Base-by-base conservation (phyloP, 2,888 invertebrate species). In the Iphiclides podalirius region DNA sequence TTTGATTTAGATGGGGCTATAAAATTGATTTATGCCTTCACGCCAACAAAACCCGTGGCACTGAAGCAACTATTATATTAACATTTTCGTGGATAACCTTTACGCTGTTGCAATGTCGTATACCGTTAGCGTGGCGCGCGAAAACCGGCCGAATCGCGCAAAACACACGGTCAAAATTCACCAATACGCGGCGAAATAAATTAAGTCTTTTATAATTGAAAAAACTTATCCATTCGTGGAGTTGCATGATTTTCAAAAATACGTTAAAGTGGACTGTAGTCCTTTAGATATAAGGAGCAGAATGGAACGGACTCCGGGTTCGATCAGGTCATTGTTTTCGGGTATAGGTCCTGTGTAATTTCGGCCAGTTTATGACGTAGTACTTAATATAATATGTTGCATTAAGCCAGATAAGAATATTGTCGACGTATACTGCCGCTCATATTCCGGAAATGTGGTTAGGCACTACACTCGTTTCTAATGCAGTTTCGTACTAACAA, bases 1-100 rank as follows among this genome's bases (percentile, higher is more conserved):
- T 88, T 89, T 89, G 89, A 89, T 89, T 89, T 89, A 89, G 89
- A 89, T 88, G 86, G 87, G 88, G 83, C 89, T 82, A 89, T 89
- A 89, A 89, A 89, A 89, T 89, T 89, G 89, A 89, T 89, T 89
- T 89, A 89, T 89, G 88, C 81, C 70, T 85, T 89, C 87, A 86
- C 89, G 89, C 89, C 83, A 88, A 87, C 88, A 87, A 87, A 86
- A 83, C 84, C 86, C 86, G 83, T 85, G 79, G 81, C 77, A 85
- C 86, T 84, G 86, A 85, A 84, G 84, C 84, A 87, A 88, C 88
- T 88, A 88, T 88, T 85, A 87, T 86, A 87, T 87, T 88, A 88
- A 87, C 88, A 88, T 88, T 88, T 88, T 87, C 87, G 88, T 87
- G 85, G 83, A 87, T 87, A 86, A 81, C 81, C 79, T 79, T 79